Evolutionary conservation across 2,113 vertebrate genomes (phyloP).

Genomic region (Bambusicola thoracicus): DNA sequence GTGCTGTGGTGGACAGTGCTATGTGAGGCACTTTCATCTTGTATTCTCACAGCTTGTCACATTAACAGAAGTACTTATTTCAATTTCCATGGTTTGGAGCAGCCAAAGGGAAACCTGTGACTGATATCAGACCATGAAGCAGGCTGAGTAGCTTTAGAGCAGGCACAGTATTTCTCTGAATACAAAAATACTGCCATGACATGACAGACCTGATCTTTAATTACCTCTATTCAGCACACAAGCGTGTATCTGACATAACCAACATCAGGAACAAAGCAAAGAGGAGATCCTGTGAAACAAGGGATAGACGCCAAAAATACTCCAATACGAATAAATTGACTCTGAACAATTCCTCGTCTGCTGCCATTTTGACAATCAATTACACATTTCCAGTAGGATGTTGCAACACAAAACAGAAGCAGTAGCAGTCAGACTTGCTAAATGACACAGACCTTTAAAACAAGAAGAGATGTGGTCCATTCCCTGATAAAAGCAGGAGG

Average conservation of each 20-base stretch:
- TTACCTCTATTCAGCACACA: not conserved
- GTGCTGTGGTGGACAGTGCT: not conserved
- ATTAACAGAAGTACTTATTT: constrained; percentile 15
- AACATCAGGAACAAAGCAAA: not conserved
- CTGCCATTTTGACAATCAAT: not conserved
- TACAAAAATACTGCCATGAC: not conserved
- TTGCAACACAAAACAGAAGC: not conserved
- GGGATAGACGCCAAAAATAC: not conserved
- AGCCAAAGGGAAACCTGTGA: not conserved
- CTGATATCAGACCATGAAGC: not conserved
- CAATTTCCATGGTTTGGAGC: not conserved
- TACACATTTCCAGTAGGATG: not conserved
- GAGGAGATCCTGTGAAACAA: not conserved
- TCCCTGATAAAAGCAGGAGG: not conserved
- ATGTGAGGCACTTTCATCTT: not conserved
- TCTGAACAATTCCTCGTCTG: not conserved
- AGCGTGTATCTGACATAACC: not conserved
- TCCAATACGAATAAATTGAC: not conserved
- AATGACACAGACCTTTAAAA: not conserved
- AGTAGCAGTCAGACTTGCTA: not conserved
- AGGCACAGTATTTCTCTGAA: not conserved
- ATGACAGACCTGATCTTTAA: constrained; percentile 11
- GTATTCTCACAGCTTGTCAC: not conserved
- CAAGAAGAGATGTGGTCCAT: not conserved
- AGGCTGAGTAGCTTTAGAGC: not conserved